Evolutionary conservation across 2,888 invertebrate species (phyloP).

Genomic region (Zaprionus bogoriensis): DNA sequence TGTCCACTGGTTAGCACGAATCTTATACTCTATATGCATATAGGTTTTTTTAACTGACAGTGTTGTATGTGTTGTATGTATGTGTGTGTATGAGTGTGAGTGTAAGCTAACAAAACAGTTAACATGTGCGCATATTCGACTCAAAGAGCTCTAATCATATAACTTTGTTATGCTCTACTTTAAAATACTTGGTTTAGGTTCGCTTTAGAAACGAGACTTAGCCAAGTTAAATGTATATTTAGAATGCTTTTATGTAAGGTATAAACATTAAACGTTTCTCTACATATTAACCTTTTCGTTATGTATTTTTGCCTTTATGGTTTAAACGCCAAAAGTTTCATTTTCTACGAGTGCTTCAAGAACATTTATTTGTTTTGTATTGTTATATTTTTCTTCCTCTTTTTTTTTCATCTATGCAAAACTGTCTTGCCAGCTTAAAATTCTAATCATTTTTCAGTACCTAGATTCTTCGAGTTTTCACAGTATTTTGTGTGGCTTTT

Average conservation of each 20-base stretch:
- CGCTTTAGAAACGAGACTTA: slow-evolving; percentile 33
- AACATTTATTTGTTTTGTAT: slow-evolving; percentile 33
- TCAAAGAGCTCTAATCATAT: slow-evolving; percentile 53
- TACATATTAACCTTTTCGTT: slow-evolving; percentile 41
- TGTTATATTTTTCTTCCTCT: too few relatives aligned
- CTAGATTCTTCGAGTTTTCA: slow-evolving; percentile 58
- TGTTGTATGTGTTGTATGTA: slow-evolving; percentile 3
- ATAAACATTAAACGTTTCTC: slow-evolving; percentile 61
- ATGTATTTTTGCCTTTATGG: slow-evolving; percentile 5
- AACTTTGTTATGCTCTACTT: slow-evolving; percentile 39
- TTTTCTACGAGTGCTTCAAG: slow-evolving; percentile 57
- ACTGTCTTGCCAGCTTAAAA: slow-evolving; percentile 32
- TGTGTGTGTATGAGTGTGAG: not conserved
- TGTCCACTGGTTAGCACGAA: slow-evolving; percentile 54
- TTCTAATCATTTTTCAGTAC: slow-evolving; percentile 22
- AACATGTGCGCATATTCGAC: slow-evolving; percentile 31
- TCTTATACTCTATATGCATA: slow-evolving; percentile 31
- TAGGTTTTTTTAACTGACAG: not conserved
- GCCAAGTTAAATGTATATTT: slow-evolving; percentile 40
- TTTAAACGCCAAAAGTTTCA: slow-evolving; percentile 50
- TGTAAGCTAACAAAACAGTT: slow-evolving; percentile 2
- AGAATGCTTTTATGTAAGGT: slow-evolving; percentile 55
- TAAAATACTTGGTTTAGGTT: slow-evolving; percentile 31
- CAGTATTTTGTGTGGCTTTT: slow-evolving; percentile 65
- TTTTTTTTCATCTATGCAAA: slow-evolving; percentile 30